These are phyloP conservation scores for Protonibea diacanthus DNA, from an alignment of 2,797 vertebrate genomes.

Conservation along the genomic window DNA sequence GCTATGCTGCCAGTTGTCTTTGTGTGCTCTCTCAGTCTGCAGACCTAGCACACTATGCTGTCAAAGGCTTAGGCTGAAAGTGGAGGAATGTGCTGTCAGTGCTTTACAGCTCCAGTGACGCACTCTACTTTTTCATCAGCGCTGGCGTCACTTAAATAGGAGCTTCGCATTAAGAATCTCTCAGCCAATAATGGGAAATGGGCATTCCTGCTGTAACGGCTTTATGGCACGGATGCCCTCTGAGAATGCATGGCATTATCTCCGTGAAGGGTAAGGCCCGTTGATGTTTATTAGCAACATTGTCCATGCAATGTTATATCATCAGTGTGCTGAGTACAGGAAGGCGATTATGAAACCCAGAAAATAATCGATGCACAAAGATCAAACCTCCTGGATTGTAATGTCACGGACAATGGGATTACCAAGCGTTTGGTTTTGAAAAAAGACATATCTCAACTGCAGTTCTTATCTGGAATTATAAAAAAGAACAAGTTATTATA, in stretches of 20 bases:
- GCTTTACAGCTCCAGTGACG: slow-evolving; percentile 74
- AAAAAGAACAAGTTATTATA: slow-evolving; percentile 9
- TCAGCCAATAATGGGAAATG: slow-evolving; percentile 52
- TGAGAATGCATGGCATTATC: slow-evolving; percentile 64
- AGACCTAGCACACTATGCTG: slow-evolving; percentile 49
- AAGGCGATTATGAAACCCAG: slow-evolving; percentile 8
- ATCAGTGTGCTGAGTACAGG: neutral
- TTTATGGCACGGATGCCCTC: slow-evolving; percentile 52
- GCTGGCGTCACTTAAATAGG: slow-evolving; percentile 65
- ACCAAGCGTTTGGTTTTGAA: neutral
- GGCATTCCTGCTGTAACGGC: slow-evolving; percentile 52
- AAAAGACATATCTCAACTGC: neutral
- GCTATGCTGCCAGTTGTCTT: slow-evolving; percentile 45
- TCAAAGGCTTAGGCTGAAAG: slow-evolving; percentile 51
- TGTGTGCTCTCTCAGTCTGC: slow-evolving; percentile 48
- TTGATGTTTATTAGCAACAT: slow-evolving; percentile 35
- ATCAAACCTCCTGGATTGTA: slow-evolving; percentile 27
- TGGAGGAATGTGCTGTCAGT: slow-evolving; percentile 66
- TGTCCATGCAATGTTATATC: slow-evolving; percentile 4
- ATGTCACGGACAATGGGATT: slow-evolving; percentile 30
- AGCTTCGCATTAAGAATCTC: slow-evolving; percentile 54
- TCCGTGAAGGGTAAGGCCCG: slow-evolving; percentile 48
- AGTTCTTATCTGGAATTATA: slow-evolving; percentile 34
- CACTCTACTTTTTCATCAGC: slow-evolving; percentile 72
- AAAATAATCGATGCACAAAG: slow-evolving; percentile 33